A percentile compares a stretch with the other conserved stretches of the same genome.
These are phyloP conservation scores for Lates japonicus DNA, from an alignment of 2,797 vertebrate genomes.

Conservation along the genomic window DNA sequence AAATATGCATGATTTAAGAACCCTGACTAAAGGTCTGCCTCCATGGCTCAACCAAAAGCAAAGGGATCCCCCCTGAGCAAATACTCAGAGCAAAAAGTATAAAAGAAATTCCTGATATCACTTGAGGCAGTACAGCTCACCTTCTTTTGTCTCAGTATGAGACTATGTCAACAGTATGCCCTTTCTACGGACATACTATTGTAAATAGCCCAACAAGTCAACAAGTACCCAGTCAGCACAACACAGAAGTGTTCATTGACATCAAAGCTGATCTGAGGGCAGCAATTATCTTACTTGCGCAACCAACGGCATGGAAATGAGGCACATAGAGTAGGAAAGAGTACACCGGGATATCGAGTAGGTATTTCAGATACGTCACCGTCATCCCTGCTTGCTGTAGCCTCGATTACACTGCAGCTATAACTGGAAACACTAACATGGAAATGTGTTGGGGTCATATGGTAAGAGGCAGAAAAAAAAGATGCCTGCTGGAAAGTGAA, in stretches of 20 bases:
- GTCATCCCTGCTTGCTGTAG: conserved; percentile 38
- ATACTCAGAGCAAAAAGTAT: neutral
- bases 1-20: neutral
- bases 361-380: conserved; percentile 47
- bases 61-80: neutral
- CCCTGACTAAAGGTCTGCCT: neutral
- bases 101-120: conserved; percentile 3
- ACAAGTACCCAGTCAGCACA: conserved; percentile 5
- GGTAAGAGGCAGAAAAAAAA: conserved; percentile 16
- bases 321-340: conserved; percentile 34
- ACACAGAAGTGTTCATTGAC: neutral
- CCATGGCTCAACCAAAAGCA: neutral
- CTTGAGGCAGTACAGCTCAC: neutral
- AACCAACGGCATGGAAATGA: conserved; percentile 39
- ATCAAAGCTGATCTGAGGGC: conserved; percentile 36
- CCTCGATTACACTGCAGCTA: conserved; percentile 59
- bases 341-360: conserved; percentile 41
- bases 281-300: conserved; percentile 16
- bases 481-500: conserved; percentile 19
- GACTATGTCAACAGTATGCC: neutral
- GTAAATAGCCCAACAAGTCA: conserved; percentile 32
- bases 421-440: conserved; percentile 65
- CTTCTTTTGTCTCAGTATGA: neutral
- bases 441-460: conserved; percentile 51
- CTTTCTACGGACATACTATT: conserved; percentile 46